Conservation (phyloP, 2,797 vertebrate genomes). For the Macrochelys suwanniensis region DNA sequence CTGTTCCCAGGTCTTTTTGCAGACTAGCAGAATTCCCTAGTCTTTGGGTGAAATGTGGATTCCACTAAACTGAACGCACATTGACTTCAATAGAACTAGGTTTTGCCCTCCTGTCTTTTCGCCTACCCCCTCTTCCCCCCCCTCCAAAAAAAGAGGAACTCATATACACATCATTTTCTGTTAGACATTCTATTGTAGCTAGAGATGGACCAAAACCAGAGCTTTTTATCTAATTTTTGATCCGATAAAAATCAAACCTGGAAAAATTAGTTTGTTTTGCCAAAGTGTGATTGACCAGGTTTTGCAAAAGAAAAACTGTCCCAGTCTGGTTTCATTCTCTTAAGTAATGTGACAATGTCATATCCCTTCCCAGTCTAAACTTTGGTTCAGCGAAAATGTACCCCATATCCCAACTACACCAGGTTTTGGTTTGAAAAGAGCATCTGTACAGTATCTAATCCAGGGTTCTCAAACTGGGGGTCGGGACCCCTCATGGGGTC, state of each 20-base stretch:
- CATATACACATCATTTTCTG: neutral
- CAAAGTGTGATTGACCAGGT: neutral
- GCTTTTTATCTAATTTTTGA: neutral
- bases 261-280: neutral
- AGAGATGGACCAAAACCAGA: neutral
- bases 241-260: neutral
- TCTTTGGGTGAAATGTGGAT: neutral
- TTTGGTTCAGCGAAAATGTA: neutral
- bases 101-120: neutral
- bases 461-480: too few species aligned
- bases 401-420: neutral
- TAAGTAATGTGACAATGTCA: too few species aligned
- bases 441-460: neutral
- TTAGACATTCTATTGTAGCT: neutral
- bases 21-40: neutral
- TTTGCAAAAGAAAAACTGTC: neutral
- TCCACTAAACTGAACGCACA: neutral
- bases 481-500: too few species aligned
- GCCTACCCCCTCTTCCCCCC: accelerated
- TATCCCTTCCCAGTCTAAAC: neutral
- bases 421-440: neutral
- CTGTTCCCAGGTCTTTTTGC: neutral
- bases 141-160: too few species aligned
- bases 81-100: neutral
- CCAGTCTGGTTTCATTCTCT: too few species aligned